Evolutionary conservation across 2,797 vertebrate species (phyloP).

Genomic region (Pangasius sanitwongsei): DNA sequence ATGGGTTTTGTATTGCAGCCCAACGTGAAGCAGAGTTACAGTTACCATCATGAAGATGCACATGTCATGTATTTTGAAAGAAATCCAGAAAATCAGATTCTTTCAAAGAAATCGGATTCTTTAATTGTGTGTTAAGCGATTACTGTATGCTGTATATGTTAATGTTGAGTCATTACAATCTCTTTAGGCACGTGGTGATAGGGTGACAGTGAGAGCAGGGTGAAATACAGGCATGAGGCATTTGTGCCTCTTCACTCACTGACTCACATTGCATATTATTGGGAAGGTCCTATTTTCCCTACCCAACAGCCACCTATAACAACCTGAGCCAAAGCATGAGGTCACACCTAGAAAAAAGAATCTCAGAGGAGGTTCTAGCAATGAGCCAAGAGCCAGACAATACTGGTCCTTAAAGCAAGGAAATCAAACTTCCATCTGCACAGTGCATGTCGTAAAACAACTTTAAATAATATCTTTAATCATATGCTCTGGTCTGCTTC

Average conservation of each 20-base stretch:
- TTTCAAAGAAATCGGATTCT: not conserved
- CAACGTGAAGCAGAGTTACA: not conserved
- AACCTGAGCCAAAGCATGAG: not conserved
- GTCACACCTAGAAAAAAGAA: not conserved
- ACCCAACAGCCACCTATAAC: not conserved
- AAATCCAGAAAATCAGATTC: not conserved
- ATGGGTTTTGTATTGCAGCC: not conserved
- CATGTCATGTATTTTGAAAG: not conserved
- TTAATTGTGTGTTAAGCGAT: not conserved
- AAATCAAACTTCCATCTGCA: not conserved
- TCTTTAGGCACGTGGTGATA: not conserved
- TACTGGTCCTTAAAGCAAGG: not conserved
- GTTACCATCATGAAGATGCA: not conserved
- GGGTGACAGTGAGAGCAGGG: not conserved
- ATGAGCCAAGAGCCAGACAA: not conserved
- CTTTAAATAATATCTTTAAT: not conserved
- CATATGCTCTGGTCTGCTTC: not conserved
- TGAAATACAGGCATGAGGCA: conserved; percentile 9
- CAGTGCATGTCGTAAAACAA: not conserved
- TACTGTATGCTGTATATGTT: not conserved
- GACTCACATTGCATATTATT: not conserved
- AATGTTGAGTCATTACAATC: not conserved
- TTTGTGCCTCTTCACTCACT: not conserved
- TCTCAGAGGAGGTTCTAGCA: not conserved
- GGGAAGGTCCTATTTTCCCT: not conserved